A percentile compares a stretch with the other conserved stretches of the same genome.
Evolutionary conservation across 2,797 vertebrate genomes (phyloP).

Genomic region (Phaenicophaeus curvirostris): DNA sequence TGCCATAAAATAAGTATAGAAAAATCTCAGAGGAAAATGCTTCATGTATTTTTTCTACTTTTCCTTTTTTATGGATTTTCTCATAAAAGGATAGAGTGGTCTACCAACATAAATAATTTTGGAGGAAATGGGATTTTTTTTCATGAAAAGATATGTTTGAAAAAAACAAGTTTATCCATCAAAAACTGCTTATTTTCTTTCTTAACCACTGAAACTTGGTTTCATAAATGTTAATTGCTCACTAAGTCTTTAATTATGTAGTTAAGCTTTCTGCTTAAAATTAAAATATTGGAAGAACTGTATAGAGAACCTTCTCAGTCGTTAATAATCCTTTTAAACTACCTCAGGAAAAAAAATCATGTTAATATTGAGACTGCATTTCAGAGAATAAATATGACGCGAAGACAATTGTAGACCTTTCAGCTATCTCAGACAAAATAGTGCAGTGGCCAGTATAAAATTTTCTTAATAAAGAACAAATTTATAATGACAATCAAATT

Average conservation of each 20-base stretch:
- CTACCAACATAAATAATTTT: neutral
- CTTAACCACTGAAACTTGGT: neutral
- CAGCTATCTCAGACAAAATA: neutral
- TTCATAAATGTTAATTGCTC: neutral
- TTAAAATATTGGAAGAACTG: neutral
- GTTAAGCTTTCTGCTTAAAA: neutral
- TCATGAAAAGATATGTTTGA: neutral
- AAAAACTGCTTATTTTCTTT: neutral
- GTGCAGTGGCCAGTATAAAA: neutral
- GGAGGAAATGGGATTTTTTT: neutral
- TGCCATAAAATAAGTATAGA: slow-evolving; percentile 39
- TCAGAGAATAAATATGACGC: neutral
- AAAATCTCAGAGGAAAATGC: slow-evolving; percentile 30
- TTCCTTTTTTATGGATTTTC: neutral
- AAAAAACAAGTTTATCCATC: neutral
- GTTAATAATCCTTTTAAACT: neutral
- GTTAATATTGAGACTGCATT: neutral
- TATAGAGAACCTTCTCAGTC: neutral
- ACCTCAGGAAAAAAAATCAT: neutral
- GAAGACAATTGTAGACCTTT: neutral
- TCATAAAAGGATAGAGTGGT: neutral
- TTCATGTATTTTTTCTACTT: neutral
- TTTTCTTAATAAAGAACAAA: neutral
- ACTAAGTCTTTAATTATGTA: neutral
- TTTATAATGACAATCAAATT: neutral